Base-by-base conservation (phyloP, 2,113 vertebrate genomes). In the Amia ocellicauda region DNA sequence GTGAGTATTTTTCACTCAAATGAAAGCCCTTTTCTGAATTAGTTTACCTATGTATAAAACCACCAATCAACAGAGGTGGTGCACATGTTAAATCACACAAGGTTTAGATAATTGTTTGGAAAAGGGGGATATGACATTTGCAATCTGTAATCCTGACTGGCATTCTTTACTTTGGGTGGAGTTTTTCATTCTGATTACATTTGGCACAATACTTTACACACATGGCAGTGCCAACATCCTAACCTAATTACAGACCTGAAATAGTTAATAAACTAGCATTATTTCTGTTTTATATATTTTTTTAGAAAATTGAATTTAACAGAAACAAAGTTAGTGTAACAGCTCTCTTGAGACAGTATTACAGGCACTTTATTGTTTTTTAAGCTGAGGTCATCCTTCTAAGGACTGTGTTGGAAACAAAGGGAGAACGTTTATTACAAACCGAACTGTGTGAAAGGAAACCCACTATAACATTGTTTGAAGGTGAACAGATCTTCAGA, bases 321-420 rank as follows among this genome's bases (percentile, higher is more conserved):
- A 92, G 92, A 90, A 93, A 91, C 90, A 94, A 93, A 95, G 92
- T 95, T 92, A 91, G 91, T 91, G 88, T 92, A 86, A 91, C 86
- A 80, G 90, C 89, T 88, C 93, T 93, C 93, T 86, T 80, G 93
- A 93, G 93, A 93, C 91, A 85, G 89, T 91, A 89, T 93, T 93
- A 93, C 91, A 93, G 93, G 89, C 90, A 88, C 89, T 91, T 92
- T 94, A 96, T 95, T 97, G 93, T 96, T 96, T 94, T 89, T 89
- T 91, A 87, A 91, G 93, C 92, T 97, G 93, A 97, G 94, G 95
- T 97, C 95, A 97, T 94, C 92, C 92, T 93, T 90, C 91, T 91
- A 89, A 88, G 79, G 88, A 84, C 90, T 77, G 87, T 82, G 79
- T 88, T 88, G 90, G 88, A 93, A 93, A 95, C 93, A 97, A 97